Base-by-base conservation (phyloP, 2,113 vertebrate species). In the Cololabis saira region DNA sequence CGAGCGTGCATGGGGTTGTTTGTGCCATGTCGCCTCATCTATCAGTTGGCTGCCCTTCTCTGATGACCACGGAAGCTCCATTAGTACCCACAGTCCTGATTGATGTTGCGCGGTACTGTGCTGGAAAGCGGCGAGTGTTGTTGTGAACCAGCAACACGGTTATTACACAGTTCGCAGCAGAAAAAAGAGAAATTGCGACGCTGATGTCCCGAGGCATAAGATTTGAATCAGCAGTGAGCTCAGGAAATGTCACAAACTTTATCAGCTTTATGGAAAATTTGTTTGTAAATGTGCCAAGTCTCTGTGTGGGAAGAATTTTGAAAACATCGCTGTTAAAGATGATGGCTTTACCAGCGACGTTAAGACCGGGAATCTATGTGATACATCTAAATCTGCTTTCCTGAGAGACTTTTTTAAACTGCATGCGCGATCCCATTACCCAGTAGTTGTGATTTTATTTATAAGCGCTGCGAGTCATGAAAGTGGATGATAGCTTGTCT, bases 31-130 rank as follows among this genome's bases (percentile, higher is more conserved):
- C 83, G 72, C 81, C 78, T 86, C 86, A 89, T 89, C 71, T 83
- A 71, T 89, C 87, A 85, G 80, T 49, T 15, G 59, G 64, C 77
- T 71, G 80, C 80, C 84, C 81, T 80, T 79, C 84, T 88, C 71
- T 77, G 71, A 89, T 86, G 84, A 85, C 80, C 74, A 82, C 67
- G 75, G 83, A 86, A 82, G 77, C 82, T 81, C 83, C 78, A 88
- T 89, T 91, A 88, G 82, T 67, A 76, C 60, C 81, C 74, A 67
- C 76, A 53, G 69, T 56, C 66, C 74, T 90, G 90, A 91, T 85
- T 87, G 80, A 91, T 89, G 86, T 77, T 54, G 75, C 80, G 57
- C 80, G 56, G 56, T 44, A 71, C 58, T 49, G 60, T 68, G 67
- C 67, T 56, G 43, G 76, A 87, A 85, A 74, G 78, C 67, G 52